phyloP scores from a whole-genome alignment of 2,113 vertebrate genomes.

The Corythoichthys haematopterus region DNA sequence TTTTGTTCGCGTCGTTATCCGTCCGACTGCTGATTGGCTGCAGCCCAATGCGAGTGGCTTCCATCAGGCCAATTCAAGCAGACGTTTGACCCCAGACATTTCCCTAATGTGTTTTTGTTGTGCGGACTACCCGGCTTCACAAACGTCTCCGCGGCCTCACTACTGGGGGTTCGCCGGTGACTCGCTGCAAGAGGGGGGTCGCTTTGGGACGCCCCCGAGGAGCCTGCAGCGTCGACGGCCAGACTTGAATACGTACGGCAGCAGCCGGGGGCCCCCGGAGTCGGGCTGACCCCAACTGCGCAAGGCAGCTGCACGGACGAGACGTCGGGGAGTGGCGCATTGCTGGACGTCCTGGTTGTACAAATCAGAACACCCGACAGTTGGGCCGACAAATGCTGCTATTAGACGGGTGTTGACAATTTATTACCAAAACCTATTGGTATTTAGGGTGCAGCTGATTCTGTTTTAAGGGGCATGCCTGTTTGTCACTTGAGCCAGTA shows the following conservation, averaged over 20 bases:
- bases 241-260: neutral
- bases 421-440: constrained; percentile 74
- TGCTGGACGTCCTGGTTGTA: constrained; percentile 53
- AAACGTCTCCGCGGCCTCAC: constrained; percentile 69
- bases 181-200: constrained; percentile 19
- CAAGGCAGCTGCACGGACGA: constrained; percentile 66
- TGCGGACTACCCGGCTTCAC: constrained; percentile 70
- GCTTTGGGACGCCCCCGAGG: constrained; percentile 12
- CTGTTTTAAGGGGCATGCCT: constrained; percentile 59
- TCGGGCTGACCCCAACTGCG: constrained; percentile 68
- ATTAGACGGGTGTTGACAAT: constrained; percentile 69
- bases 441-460: constrained; percentile 73
- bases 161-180: constrained; percentile 59
- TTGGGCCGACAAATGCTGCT: constrained; percentile 72
- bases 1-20: constrained; percentile 21
- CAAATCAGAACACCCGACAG: constrained; percentile 60
- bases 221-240: neutral
- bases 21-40: constrained; percentile 53
- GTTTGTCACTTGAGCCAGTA: constrained; percentile 27
- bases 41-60: constrained; percentile 67
- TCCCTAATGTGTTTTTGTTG: constrained; percentile 80
- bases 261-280: constrained; percentile 28
- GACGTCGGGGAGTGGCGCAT: constrained; percentile 63
- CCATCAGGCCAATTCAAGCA: constrained; percentile 76
- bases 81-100: constrained; percentile 75